Base-by-base conservation (phyloP, 2,888 invertebrate species). In the Caenorhabditis macrosperma region DNA sequence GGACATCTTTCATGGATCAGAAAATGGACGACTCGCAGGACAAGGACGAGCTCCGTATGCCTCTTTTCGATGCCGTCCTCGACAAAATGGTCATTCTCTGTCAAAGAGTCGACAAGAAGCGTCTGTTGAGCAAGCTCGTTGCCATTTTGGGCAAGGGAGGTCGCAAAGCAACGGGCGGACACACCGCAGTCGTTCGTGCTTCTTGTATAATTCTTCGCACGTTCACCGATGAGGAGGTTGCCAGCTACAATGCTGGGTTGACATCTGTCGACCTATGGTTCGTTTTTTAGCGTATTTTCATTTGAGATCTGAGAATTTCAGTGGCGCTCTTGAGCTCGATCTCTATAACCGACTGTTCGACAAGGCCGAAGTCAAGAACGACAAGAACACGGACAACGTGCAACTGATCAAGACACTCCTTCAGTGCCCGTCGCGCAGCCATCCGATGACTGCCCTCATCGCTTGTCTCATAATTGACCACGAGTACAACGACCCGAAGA, bases 161-260 rank as follows among this genome's bases (percentile, higher is more conserved):
- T n/a, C 48, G 59, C 0, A 68, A 74, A 20, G 59, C 63, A 1
- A 63, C 61, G 0, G 82, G 82, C 4, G 80, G 83, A 9, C 84
- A 75, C 44, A 57, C 66, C 15, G 78, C 83, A 0, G 80, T 82
- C 26, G 68, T 80, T 17, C 72, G 83, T 10, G 80, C 78, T n/a
- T 60, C 78, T 0, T 82, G 81, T 35, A 60, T 82, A 24, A 44
- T 84, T 20, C 60, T 85, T 10, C 72, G 85, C 6, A 35, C 46
- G 26, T 80, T 80, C 46, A 77, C 64, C 6, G 78, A 77, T 30
- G 66, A 71, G 3, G 80, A 83, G 44, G 55, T 85, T 46, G 6
- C 26, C 4, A 22, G 7, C 2, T 46, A 24, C 33, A 60, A 69
- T 46, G 33, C n/a, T 17, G 59, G 52, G 28, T 38, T 30, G 20